These are phyloP conservation scores for Napeogenes inachia DNA, from an alignment of 2,888 invertebrate genomes.

Conservation along the genomic window DNA sequence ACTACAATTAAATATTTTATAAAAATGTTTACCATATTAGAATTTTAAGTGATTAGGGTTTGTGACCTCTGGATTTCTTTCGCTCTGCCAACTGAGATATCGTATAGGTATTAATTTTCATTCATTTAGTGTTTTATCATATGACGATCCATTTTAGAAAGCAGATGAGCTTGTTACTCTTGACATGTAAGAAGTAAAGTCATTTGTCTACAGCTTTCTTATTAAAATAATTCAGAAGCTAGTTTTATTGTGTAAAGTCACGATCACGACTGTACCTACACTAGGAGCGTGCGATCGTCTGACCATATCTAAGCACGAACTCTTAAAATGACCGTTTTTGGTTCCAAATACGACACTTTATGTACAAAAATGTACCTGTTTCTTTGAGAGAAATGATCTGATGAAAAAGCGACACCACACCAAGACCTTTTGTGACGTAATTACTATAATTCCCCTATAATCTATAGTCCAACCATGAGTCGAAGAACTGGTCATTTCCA, in stretches of 20 bases:
- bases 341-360: constrained; percentile 26
- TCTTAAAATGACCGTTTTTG: constrained; percentile 31
- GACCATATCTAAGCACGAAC: constrained; percentile 50
- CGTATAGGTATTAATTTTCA: no score
- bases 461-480: constrained; percentile 16
- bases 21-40: no score
- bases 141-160: no score
- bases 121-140: no score
- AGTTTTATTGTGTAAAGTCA: constrained; percentile 38
- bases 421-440: constrained; percentile 19
- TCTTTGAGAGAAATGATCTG: constrained; percentile 21
- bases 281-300: constrained; percentile 33
- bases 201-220: constrained; percentile 28
- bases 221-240: constrained; percentile 34
- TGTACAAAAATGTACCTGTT: constrained; percentile 22
- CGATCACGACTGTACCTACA: constrained; percentile 39
- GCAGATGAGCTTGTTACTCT: background rate
- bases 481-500: constrained; percentile 19
- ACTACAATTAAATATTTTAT: no score
- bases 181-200: constrained; percentile 16
- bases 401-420: constrained; percentile 9
- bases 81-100: no score
- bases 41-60: no score
- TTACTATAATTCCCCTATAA: constrained; percentile 23
- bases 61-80: no score